Evolutionary conservation across 2,888 invertebrate genomes (phyloP).

Genomic region (Drosophila colorata): DNA sequence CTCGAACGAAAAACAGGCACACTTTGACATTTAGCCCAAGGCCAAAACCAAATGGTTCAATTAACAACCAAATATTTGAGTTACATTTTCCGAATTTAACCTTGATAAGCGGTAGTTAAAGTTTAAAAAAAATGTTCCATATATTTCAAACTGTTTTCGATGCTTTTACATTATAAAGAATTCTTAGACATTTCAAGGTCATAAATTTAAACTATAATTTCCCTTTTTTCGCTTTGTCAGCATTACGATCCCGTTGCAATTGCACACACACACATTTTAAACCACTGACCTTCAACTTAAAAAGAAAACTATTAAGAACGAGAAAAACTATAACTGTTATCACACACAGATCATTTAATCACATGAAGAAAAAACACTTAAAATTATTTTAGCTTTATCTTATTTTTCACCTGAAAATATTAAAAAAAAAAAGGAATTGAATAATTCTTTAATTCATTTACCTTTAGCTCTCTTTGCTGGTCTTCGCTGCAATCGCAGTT

Average conservation of each 20-base stretch:
- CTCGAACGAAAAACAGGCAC: not conserved
- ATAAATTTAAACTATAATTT: not conserved
- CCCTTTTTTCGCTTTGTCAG: too few relatives aligned
- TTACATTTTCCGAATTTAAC: too few relatives aligned
- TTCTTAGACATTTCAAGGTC: not conserved
- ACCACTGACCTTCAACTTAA: constrained; percentile 42
- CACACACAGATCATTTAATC: not conserved
- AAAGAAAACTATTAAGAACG: not conserved
- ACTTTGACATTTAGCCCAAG: not conserved
- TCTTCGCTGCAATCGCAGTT: constrained; percentile 32
- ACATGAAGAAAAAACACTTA: not conserved
- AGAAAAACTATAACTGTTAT: not conserved
- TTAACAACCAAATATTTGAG: not conserved
- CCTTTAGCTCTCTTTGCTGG: constrained; percentile 41
- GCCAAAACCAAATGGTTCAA: not conserved
- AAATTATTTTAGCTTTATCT: not conserved
- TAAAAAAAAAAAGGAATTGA: constrained; percentile 6
- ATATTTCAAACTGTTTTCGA: not conserved
- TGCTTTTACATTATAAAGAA: not conserved
- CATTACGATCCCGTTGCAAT: not conserved
- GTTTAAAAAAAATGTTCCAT: too few relatives aligned
- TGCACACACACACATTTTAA: constrained; percentile 17
- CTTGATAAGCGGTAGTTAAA: too few relatives aligned
- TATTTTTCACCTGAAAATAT: constrained; percentile 8
- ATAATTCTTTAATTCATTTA: constrained; percentile 24